phyloP scores from a whole-genome alignment of 2,888 invertebrate species.

The Onthophagus sagittarius region DNA sequence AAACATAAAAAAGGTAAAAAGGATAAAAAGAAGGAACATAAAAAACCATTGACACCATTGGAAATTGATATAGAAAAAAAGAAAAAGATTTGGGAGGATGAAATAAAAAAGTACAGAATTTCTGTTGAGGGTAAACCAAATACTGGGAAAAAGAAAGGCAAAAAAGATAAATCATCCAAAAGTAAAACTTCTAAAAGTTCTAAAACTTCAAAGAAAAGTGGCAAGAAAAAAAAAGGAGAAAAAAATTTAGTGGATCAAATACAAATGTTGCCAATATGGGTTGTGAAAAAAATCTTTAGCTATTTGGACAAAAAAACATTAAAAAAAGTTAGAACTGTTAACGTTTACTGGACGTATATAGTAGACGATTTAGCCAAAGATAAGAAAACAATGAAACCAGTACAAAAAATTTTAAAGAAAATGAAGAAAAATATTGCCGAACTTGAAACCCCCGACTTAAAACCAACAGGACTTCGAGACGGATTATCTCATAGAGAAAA shows the following conservation, averaged over 20 bases:
- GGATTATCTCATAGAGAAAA: conserved; percentile 2
- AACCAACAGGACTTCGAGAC: not conserved
- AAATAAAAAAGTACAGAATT: conserved; percentile 24
- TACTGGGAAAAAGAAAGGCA: not conserved
- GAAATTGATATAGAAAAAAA: conserved; percentile 19
- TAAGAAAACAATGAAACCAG: conserved; percentile 19
- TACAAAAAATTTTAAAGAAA: conserved; percentile 24
- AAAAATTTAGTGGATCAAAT: conserved; percentile 22
- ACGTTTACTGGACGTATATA: conserved; percentile 32
- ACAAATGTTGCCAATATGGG: conserved; percentile 33
- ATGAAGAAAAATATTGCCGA: conserved; percentile 16
- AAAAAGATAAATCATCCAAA: conserved; percentile 16
- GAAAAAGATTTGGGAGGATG: conserved; percentile 24
- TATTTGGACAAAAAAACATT: conserved; percentile 30
- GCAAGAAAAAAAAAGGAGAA: not conserved
- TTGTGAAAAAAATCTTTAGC: conserved; percentile 31
- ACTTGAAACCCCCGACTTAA: not conserved
- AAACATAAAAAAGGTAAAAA: not conserved
- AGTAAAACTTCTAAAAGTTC: conserved; percentile 15
- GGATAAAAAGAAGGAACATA: not conserved
- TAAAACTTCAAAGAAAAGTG: conserved; percentile 20
- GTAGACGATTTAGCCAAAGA: conserved; percentile 29
- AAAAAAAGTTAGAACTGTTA: conserved; percentile 26
- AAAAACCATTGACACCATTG: conserved; percentile 19
- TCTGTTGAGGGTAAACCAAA: conserved; percentile 23